Evolutionary conservation across 2,113 vertebrate genomes (phyloP).

Genomic region (Cnemophilus loriae): DNA sequence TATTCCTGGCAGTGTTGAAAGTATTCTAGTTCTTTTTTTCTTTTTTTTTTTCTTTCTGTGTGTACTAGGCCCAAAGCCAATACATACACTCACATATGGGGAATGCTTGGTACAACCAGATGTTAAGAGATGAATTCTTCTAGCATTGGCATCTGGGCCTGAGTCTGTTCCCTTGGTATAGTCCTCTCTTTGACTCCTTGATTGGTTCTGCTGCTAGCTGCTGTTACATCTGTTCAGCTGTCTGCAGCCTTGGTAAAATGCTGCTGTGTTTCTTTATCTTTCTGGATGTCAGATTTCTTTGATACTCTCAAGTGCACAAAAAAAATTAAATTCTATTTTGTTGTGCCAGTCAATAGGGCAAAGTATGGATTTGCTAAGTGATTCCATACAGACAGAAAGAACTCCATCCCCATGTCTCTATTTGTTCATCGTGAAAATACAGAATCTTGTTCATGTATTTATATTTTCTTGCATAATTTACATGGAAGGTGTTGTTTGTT

Average conservation of each 20-base stretch:
- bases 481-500: fast-evolving
- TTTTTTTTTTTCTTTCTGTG: background rate
- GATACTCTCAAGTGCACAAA: background rate
- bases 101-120: conserved; percentile 51
- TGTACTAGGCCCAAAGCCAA: conserved; percentile 14
- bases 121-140: conserved; percentile 50
- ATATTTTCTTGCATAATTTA: background rate
- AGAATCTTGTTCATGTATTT: background rate
- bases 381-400: background rate
- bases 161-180: background rate
- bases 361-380: background rate
- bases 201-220: conserved; percentile 44
- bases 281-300: background rate
- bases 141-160: conserved; percentile 35
- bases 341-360: background rate
- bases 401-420: background rate
- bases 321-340: background rate
- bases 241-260: conserved; percentile 29
- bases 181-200: conserved; percentile 24
- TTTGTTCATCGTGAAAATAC: background rate
- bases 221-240: conserved; percentile 56
- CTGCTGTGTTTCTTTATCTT: conserved; percentile 51
- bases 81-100: background rate
- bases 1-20: background rate
- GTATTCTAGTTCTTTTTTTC: background rate